These are phyloP conservation scores for Drosophila infuscata DNA, from an alignment of 2,888 invertebrate genomes.

Conservation along the genomic window DNA sequence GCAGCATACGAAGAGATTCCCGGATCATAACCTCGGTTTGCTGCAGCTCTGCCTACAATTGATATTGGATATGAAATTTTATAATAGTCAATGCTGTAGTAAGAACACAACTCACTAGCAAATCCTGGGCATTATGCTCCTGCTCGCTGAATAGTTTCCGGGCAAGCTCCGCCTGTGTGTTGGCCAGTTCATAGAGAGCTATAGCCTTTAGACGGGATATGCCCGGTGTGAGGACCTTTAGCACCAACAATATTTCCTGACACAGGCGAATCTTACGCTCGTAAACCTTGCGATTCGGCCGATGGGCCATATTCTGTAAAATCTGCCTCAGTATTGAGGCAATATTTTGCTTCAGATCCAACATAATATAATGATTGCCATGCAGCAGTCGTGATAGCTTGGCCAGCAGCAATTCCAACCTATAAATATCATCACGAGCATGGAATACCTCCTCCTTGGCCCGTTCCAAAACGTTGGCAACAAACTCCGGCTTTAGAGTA, in stretches of 20 bases:
- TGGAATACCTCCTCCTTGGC: slow-evolving; percentile 85
- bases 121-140: slow-evolving; percentile 64
- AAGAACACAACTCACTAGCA: slow-evolving; percentile 56
- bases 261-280: slow-evolving; percentile 89
- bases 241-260: slow-evolving; percentile 87
- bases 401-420: slow-evolving; percentile 86
- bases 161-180: slow-evolving; percentile 87
- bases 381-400: slow-evolving; percentile 87
- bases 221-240: slow-evolving; percentile 89
- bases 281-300: slow-evolving; percentile 87
- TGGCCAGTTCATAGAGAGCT: slow-evolving; percentile 91
- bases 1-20: slow-evolving; percentile 88
- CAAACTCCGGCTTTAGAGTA: slow-evolving; percentile 81
- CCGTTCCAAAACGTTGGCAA: slow-evolving; percentile 85
- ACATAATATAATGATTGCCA: slow-evolving; percentile 88
- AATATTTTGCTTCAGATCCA: slow-evolving; percentile 90
- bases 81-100: not conserved
- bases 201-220: slow-evolving; percentile 87
- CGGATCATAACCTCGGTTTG: slow-evolving; percentile 87
- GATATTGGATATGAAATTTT: not conserved
- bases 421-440: slow-evolving; percentile 81
- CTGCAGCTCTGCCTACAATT: slow-evolving; percentile 86
- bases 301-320: slow-evolving; percentile 85
- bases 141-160: slow-evolving; percentile 78
- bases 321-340: slow-evolving; percentile 87